Conservation (phyloP, 2,113 vertebrate genomes). For the Chauna torquata region DNA sequence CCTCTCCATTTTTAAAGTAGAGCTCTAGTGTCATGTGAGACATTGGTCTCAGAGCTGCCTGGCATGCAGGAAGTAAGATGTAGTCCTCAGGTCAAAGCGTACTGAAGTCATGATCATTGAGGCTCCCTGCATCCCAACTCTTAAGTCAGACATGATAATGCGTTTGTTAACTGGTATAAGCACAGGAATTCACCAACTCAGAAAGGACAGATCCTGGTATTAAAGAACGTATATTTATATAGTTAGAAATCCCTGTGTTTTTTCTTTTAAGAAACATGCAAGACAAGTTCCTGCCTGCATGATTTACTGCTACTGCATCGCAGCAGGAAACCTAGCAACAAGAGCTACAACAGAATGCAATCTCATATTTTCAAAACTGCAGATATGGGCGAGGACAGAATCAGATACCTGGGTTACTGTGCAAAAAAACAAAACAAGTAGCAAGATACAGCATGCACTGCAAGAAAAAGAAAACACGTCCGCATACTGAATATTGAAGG, state of each 20-base stretch:
- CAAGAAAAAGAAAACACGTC: not conserved
- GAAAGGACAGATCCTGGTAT: not conserved
- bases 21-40: not conserved
- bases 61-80: not conserved
- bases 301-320: not conserved
- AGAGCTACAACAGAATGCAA: slow-evolving; percentile 1
- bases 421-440: slow-evolving; percentile 14
- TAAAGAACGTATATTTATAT: not conserved
- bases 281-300: slow-evolving; percentile 30
- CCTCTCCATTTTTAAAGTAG: not conserved
- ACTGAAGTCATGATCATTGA: not conserved
- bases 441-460: slow-evolving; percentile 29
- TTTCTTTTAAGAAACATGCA: not conserved
- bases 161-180: not conserved
- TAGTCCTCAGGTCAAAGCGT: not conserved
- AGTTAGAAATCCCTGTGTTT: not conserved
- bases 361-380: not conserved
- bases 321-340: slow-evolving; percentile 9
- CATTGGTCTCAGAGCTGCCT: not conserved
- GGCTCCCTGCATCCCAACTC: not conserved
- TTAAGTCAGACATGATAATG: not conserved
- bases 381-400: not conserved
- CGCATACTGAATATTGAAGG: not conserved
- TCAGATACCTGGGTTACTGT: slow-evolving; percentile 7
- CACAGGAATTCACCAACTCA: not conserved